Base-by-base conservation (phyloP, 2,113 vertebrate genomes). In the Romanogobio albipinnatus region DNA sequence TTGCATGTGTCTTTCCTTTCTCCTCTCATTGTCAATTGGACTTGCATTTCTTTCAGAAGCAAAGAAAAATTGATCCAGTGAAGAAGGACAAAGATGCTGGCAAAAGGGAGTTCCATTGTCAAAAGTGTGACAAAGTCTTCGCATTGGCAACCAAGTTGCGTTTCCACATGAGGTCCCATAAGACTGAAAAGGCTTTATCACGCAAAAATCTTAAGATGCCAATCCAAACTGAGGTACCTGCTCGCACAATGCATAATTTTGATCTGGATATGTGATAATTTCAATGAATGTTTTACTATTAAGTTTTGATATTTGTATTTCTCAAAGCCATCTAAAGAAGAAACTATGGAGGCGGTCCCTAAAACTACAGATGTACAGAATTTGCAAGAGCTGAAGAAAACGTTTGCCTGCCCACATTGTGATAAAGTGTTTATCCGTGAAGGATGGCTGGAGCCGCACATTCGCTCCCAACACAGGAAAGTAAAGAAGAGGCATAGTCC, bases 401-500 rank as follows among this genome's bases (percentile, higher is more conserved):
- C 5, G 1, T 62, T 59, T 49, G 36, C 84, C 1, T 88, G 87
- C 53, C 68, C 45, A 45, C 68, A 86, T 26, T 88, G 87, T 62
- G 70, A 77, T 51, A 88, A 86, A 71, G 81, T 88, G 36, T 88
- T 84, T 88, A 4, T 59, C 29, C 24, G 74, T 36, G 58, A 71
- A 2, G 87, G 87, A 9, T 88, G 87, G 36, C 33, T 88, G 43
- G 43, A 36, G 58, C 58, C 81, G 11, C 87, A 88, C 39, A 84
- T 80, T 64, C 39, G n/a, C 4, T 2, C 14, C 19, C 36, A 19
- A 9, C 77, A 80, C 15, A 1, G 22, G 24, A 15, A 45, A 2
- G 1, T 26, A 73, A 47, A 26, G 3, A 79, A 1, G 1, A 26
- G 1, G 4, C 24, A 3, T 26, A 0, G 4, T n/a, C 13, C 43